Evolutionary conservation across 2,797 vertebrate species (phyloP).

Genomic region (Smutsia gigantea): DNA sequence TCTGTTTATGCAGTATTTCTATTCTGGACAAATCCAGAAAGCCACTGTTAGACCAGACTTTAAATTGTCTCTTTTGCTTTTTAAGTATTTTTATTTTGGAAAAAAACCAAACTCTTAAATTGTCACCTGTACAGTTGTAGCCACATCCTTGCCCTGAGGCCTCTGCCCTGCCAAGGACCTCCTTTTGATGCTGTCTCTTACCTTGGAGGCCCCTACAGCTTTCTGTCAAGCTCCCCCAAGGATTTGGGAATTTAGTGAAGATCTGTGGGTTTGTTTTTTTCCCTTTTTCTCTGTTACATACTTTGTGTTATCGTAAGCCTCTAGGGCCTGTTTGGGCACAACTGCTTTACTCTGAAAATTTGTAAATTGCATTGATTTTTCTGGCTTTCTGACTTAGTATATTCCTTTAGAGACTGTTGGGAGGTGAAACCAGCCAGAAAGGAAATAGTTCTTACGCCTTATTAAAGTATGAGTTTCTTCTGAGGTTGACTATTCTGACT

Average conservation of each 20-base stretch:
- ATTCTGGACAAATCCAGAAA: conserved; percentile 50
- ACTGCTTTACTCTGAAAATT: conserved; percentile 70
- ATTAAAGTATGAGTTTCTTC: conserved; percentile 25
- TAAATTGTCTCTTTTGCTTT: neutral
- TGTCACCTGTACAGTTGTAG: neutral
- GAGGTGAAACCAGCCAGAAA: conserved; percentile 50
- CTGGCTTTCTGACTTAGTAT: neutral
- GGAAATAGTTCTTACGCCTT: conserved; percentile 56
- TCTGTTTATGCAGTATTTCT: conserved; percentile 48
- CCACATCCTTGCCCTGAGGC: neutral
- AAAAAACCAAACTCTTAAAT: neutral
- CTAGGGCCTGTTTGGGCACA: conserved; percentile 70
- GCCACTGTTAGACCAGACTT: neutral
- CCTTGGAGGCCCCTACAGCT: too few species aligned
- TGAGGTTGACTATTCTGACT: neutral
- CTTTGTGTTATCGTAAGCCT: conserved; percentile 50
- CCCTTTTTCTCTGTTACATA: neutral
- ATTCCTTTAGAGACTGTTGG: conserved; percentile 41
- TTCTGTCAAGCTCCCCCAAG: neutral
- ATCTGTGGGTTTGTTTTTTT: neutral
- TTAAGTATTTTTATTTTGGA: neutral
- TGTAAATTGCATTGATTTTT: conserved; percentile 67
- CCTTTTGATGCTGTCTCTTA: too few species aligned
- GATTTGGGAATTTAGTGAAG: too few species aligned
- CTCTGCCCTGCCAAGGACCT: neutral